These are phyloP conservation scores for Phocides pigmalion DNA, from an alignment of 1,140 invertebrate species.

Conservation along the genomic window DNA sequence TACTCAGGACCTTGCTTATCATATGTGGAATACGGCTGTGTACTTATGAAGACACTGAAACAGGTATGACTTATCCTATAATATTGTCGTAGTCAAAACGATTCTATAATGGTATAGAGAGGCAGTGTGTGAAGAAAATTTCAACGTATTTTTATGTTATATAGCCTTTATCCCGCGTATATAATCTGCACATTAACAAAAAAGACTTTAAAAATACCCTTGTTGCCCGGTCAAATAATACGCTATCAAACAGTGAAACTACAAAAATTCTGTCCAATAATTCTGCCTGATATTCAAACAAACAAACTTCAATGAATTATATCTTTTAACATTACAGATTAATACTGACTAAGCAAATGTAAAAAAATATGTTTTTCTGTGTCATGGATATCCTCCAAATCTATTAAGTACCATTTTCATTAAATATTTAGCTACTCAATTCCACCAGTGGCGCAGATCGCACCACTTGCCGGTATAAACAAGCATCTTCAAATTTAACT, in stretches of 20 bases:
- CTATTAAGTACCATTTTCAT: conserved; percentile 30
- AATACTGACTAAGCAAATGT: conserved; percentile 22
- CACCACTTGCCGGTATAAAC: conserved; percentile 16
- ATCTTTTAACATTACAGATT: neutral
- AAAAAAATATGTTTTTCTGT: conserved; percentile 25
- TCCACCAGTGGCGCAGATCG: conserved; percentile 24
- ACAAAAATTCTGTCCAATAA: neutral
- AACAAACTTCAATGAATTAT: neutral
- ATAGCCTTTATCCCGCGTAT: neutral
- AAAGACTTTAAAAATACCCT: neutral
- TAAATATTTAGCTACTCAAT: conserved; percentile 26
- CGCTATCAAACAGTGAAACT: neutral
- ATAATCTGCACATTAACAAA: too few relatives aligned
- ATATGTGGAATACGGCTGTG: too few relatives aligned
- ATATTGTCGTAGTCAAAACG: too few relatives aligned
- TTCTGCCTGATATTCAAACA: neutral
- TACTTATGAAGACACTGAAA: too few relatives aligned
- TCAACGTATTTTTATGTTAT: neutral
- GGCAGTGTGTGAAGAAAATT: neutral
- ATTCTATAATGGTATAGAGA: too few relatives aligned
- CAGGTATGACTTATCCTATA: too few relatives aligned
- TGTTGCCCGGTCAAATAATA: neutral
- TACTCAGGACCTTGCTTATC: too few relatives aligned
- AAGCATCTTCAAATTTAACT: conserved; percentile 28
- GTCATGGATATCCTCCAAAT: conserved; percentile 15